Conservation (phyloP, 2,888 invertebrate species). For the Diarsia dahlii region DNA sequence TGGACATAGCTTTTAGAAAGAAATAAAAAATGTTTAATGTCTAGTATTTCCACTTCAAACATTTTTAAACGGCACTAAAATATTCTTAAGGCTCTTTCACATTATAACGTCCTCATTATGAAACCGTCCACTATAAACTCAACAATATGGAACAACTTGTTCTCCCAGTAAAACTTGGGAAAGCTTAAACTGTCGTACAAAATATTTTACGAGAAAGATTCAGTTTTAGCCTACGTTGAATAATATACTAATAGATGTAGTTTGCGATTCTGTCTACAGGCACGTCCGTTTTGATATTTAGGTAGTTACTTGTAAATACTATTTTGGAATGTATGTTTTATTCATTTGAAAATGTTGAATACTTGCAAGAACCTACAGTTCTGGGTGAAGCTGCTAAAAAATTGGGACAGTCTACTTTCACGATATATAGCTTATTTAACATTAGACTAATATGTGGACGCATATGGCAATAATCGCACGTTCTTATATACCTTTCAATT, state of each 20-base stretch:
- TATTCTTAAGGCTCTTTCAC: constrained; percentile 31
- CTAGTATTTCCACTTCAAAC: constrained; percentile 28
- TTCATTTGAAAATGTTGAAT: background rate
- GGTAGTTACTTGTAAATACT: background rate
- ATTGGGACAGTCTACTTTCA: no score
- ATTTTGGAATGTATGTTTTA: background rate
- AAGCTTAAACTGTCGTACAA: constrained; percentile 41
- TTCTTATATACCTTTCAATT: background rate
- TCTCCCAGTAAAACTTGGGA: constrained; percentile 45
- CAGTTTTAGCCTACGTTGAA: constrained; percentile 35
- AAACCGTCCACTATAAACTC: constrained; percentile 60
- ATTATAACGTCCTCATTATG: constrained; percentile 55
- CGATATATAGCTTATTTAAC: background rate
- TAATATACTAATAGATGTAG: constrained; percentile 23
- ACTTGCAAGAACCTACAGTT: background rate
- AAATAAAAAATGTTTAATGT: constrained; percentile 29
- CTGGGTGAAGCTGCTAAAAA: background rate
- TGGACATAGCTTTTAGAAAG: constrained; percentile 12
- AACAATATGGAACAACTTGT: constrained; percentile 61
- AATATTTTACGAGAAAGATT: constrained; percentile 35
- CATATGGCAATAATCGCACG: background rate
- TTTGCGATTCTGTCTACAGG: background rate
- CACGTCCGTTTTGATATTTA: background rate
- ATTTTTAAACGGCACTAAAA: constrained; percentile 44
- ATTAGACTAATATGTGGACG: background rate